A percentile compares a stretch with the other conserved stretches of the same genome.
Conservation (phyloP, 1,140 invertebrate species). For the Drosophila sucinea region DNA sequence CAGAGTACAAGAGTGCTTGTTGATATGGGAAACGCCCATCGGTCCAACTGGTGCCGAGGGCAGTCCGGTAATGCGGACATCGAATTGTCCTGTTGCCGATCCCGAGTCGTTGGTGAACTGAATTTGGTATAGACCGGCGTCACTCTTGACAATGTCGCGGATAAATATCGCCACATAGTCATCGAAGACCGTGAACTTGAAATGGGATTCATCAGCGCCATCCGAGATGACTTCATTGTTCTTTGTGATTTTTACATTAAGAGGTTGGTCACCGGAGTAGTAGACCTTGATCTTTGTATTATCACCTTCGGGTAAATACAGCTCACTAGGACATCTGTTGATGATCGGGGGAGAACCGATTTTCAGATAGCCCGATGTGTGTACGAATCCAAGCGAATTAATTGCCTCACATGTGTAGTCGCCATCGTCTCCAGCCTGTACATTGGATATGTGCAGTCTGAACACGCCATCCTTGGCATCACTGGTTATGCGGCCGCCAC, state of each 20-base stretch:
- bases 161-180: conserved; percentile 97
- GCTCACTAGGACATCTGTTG: conserved; percentile 94
- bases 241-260: conserved; percentile 92
- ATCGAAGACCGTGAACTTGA: conserved; percentile 97
- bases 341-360: conserved; percentile 97
- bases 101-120: conserved; percentile 97
- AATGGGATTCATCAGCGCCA: conserved; percentile 87
- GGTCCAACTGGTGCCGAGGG: conserved; percentile 97
- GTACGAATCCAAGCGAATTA: conserved; percentile 95
- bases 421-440: conserved; percentile 96
- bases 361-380: conserved; percentile 92
- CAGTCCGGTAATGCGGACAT: conserved; percentile 94
- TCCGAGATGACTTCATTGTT: conserved; percentile 89
- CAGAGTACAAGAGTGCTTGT: conserved; percentile 93
- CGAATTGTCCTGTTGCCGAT: conserved; percentile 91
- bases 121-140: conserved; percentile 94
- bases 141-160: conserved; percentile 92
- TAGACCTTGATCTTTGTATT: conserved; percentile 98
- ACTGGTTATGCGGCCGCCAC: conserved; percentile 88
- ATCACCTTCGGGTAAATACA: conserved; percentile 95
- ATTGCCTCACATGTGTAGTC: conserved; percentile 98
- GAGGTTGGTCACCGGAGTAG: conserved; percentile 96
- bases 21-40: conserved; percentile 94
- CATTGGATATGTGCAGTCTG: conserved; percentile 94
- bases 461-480: conserved; percentile 92